These are phyloP conservation scores for Parthenolecanium corni DNA, from an alignment of 2,888 invertebrate genomes.

Conservation along the genomic window DNA sequence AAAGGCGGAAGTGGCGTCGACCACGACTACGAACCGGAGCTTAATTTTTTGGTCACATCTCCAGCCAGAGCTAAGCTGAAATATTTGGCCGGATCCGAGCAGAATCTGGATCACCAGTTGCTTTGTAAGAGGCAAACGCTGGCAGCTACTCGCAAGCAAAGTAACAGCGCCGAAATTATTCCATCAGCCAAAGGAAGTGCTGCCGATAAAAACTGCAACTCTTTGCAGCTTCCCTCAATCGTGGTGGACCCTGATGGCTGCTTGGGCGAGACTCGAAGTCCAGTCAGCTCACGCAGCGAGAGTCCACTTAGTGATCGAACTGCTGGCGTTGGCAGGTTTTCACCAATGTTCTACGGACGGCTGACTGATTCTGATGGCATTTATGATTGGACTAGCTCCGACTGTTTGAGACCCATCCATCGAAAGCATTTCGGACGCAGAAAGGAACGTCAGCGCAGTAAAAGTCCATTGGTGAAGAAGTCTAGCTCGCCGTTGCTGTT, in stretches of 20 bases:
- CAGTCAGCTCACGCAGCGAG: conserved; percentile 66
- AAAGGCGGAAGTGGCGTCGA: conserved; percentile 34
- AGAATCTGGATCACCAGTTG: neutral
- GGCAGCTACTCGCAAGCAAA: neutral
- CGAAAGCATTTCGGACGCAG: conserved; percentile 28
- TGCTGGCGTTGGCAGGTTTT: conserved; percentile 51
- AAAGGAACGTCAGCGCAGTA: conserved; percentile 15
- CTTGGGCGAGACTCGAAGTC: conserved; percentile 39
- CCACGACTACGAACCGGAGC: neutral
- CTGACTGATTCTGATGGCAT: conserved; percentile 67
- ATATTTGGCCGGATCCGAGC: conserved; percentile 4
- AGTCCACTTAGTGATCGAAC: conserved; percentile 65
- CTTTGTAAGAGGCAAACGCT: neutral
- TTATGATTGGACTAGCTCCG: conserved; percentile 68
- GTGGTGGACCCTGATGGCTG: conserved; percentile 45
- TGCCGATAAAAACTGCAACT: neutral
- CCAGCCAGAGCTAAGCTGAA: neutral
- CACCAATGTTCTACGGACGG: conserved; percentile 59
- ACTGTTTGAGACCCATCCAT: conserved; percentile 38
- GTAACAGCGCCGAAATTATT: neutral
- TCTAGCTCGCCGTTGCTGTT: conserved; percentile 40
- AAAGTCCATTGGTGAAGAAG: conserved; percentile 8
- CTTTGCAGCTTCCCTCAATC: conserved; percentile 48
- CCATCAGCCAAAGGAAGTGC: neutral
- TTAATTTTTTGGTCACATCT: neutral